Percentiles rank a stretch among this genome's conserved stretches.
Conservation (phyloP, 2,888 invertebrate species). For the Fragum whitleyi region DNA sequence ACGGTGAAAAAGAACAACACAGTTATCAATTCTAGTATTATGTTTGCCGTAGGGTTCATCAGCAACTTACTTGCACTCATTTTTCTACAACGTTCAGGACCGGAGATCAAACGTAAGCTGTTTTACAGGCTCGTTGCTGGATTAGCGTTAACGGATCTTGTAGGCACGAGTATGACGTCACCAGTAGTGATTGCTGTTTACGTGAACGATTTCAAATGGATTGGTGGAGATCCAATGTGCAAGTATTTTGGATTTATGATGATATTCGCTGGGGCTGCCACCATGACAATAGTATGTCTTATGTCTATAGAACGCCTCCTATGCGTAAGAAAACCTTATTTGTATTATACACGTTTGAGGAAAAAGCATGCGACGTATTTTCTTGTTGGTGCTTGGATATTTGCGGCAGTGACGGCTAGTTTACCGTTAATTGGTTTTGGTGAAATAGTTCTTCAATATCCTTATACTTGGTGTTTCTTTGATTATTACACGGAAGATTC, state of each 20-base stretch:
- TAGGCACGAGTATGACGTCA: slow-evolving; percentile 83
- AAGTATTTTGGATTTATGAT: slow-evolving; percentile 84
- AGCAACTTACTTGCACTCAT: slow-evolving; percentile 84
- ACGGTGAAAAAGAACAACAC: slow-evolving; percentile 61
- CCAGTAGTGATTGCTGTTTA: slow-evolving; percentile 81
- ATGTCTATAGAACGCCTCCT: slow-evolving; percentile 84
- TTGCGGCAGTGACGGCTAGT: slow-evolving; percentile 78
- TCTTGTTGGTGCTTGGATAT: slow-evolving; percentile 76
- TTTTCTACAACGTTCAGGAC: slow-evolving; percentile 77
- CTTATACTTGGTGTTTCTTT: slow-evolving; percentile 85
- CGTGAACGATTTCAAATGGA: slow-evolving; percentile 78
- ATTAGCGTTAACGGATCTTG: slow-evolving; percentile 83
- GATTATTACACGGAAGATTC: slow-evolving; percentile 79
- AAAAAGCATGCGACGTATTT: slow-evolving; percentile 79
- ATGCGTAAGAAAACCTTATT: slow-evolving; percentile 82
- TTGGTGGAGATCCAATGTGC: slow-evolving; percentile 80
- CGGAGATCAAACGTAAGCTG: slow-evolving; percentile 80
- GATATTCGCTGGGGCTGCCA: slow-evolving; percentile 83
- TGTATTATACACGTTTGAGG: slow-evolving; percentile 80
- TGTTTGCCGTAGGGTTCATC: slow-evolving; percentile 78
- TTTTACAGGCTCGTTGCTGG: slow-evolving; percentile 84
- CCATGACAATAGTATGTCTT: slow-evolving; percentile 83
- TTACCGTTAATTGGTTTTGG: slow-evolving; percentile 84
- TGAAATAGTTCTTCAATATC: slow-evolving; percentile 80
- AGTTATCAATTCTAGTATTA: slow-evolving; percentile 69